phyloP scores from a whole-genome alignment of 2,797 vertebrate species.

The Remorina albescens region DNA sequence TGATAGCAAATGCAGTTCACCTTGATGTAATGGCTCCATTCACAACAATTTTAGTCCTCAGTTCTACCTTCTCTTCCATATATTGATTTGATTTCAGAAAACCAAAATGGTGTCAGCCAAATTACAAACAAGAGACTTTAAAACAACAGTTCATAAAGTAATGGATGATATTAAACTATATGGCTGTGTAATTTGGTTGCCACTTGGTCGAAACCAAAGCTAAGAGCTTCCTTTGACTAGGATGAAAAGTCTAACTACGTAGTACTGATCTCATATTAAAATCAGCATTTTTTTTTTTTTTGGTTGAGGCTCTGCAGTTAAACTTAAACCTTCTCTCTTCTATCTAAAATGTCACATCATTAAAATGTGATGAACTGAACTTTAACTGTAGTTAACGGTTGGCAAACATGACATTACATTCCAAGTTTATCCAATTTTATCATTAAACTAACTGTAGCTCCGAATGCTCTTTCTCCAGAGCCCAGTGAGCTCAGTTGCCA shows the following conservation, averaged over 20 bases:
- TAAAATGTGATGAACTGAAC: slow-evolving; percentile 27
- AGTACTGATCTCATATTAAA: slow-evolving; percentile 1
- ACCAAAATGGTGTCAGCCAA: too few relatives aligned
- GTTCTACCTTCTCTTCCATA: too few relatives aligned
- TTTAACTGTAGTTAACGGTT: slow-evolving; percentile 20
- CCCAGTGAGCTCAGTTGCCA: neutral
- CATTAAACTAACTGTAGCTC: neutral
- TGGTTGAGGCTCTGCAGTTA: slow-evolving; percentile 1
- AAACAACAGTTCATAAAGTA: too few relatives aligned
- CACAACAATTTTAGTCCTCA: too few relatives aligned
- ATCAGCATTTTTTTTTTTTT: neutral
- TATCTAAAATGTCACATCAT: slow-evolving; percentile 17
- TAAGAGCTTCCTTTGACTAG: slow-evolving; percentile 2
- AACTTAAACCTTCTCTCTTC: slow-evolving; percentile 8
- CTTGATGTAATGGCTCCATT: slow-evolving; percentile 6
- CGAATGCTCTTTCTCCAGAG: slow-evolving; percentile 6
- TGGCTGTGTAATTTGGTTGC: too few relatives aligned
- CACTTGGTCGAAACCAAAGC: neutral
- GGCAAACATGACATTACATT: slow-evolving; percentile 5
- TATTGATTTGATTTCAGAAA: too few relatives aligned
- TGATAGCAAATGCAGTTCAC: slow-evolving; percentile 6
- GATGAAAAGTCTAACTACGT: neutral
- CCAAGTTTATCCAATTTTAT: neutral
- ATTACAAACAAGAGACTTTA: too few relatives aligned
- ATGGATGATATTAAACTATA: too few relatives aligned